Evolutionary conservation across 2,797 vertebrate genomes (phyloP), one percentile per base, ranked within the genome.

Genomic region (Sebastes steindachneri): DNA sequence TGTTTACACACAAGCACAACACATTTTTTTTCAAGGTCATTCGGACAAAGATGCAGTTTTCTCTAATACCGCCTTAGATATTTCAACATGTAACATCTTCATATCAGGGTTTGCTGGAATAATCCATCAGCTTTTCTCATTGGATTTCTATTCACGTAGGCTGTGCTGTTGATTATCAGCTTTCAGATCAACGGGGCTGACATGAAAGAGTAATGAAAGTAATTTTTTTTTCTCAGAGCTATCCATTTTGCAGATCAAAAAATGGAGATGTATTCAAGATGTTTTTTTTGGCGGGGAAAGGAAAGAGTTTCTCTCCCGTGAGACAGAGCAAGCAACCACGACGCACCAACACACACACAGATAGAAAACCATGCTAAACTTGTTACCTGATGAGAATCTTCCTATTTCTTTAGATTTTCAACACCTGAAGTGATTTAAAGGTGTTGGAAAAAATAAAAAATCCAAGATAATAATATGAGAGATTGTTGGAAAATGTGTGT

Each of bases 161-260:
- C 23, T 41, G 59, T 71, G 25, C 71, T 58, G 33, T 63, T 66
- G 66, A 73, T 77, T 48, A 37, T 89, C 48, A 62, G 57, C 25
- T 58, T 75, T 81, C 41, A 77, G 25, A 83, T 73, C 59, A 70
- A 66, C 62, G 74, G 74, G 64, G 66, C 55, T 31, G 83, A 85
- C 75, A 76, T 72, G 26, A 64, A 71, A 79, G 66, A 57, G 53
- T 58, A 75, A 68, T 83, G 64, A 73, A 77, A 80, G 28, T 71
- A 2, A 7, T 64, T 85, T 68, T 83, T 72, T 75, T 63, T 59
- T 25, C 3, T 25, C 54, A 54, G 26, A 63, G 33, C n/a, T 54
- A 6, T 64, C 28, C n/a, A n/a, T 62, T 71, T 65, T 51, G 11
- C 58, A 41, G 29, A 71, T 63, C 2, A 6, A 29, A 31, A 74